Base-by-base conservation (phyloP, 2,113 vertebrate species). In the Panthera uncia region DNA sequence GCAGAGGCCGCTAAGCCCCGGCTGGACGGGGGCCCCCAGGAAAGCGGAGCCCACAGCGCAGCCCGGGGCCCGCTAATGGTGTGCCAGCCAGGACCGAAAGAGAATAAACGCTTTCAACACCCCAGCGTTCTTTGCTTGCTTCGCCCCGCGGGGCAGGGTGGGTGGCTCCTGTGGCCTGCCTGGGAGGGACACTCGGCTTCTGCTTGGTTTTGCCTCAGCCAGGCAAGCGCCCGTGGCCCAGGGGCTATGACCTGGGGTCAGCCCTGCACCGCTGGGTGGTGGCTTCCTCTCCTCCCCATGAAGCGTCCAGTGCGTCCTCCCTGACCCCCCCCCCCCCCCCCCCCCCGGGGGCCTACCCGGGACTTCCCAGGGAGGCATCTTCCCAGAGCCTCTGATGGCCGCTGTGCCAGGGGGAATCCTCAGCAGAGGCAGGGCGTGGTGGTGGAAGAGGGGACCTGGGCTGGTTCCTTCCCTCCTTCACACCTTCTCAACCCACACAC, bases 21-120 rank as follows among this genome's bases (percentile, higher is more conserved):
- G 38, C 79, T 33, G 9, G 65, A 48, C 19, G 81, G 55, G 27
- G 12, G 2, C 78, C 63, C 33, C 12, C 3, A 12, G 48, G 63
- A 55, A 18, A 18, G 63, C 25, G 3, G 4, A 38, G 18, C 61
- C n/a, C 4, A 16, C 7, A 11, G 48, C 45, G 12, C 5, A 1
- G 41, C 27, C 65, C 0, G 0, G 29, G 23, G 52, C 1, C 13
- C 4, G 3, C 55, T 2, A 1, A 9, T 78, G 14, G 52, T 25
- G 48, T 7, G 9, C 25, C 89, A 1, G 29, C 15, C 16, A 50
- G 29, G 7, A 1, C n/a, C 33, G 50, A 16, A 21, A 33, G 23
- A 68, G 57, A 94, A 81, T 68, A 76, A 88, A 91, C 0, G 1
- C 73, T 48, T 57, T 66, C 48, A 2, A 12, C 9, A 13, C 4